phyloP scores from a whole-genome alignment of 1,140 invertebrate genomes.

The Heliconius nattereri region DNA sequence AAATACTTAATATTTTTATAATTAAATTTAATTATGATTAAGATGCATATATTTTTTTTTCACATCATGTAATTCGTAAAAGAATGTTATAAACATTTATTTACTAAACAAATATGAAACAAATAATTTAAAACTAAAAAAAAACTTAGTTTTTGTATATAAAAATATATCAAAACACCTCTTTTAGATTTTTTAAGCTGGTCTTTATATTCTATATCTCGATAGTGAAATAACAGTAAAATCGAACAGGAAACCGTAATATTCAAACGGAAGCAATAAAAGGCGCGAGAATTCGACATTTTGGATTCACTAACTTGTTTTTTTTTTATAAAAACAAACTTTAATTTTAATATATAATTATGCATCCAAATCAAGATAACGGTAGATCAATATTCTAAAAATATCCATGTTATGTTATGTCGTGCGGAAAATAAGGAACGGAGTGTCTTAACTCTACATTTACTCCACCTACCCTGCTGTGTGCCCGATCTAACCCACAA shows the following conservation, averaged over 20 bases:
- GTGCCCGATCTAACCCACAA: too few relatives aligned
- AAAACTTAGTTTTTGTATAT: too few relatives aligned
- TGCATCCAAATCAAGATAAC: neutral
- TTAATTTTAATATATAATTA: constrained; percentile 6
- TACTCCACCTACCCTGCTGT: too few relatives aligned
- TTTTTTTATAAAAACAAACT: constrained; percentile 6
- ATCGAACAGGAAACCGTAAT: constrained; percentile 31
- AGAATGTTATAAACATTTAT: too few relatives aligned
- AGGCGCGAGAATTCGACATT: constrained; percentile 17
- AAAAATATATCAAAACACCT: neutral
- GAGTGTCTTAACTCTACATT: too few relatives aligned
- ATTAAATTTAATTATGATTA: too few relatives aligned
- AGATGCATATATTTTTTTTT: too few relatives aligned
- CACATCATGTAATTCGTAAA: too few relatives aligned
- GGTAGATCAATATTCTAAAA: neutral
- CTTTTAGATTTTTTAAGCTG: neutral
- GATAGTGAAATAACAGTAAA: constrained; percentile 19
- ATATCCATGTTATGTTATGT: neutral
- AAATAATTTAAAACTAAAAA: neutral
- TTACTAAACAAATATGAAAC: neutral
- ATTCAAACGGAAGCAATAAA: constrained; percentile 30
- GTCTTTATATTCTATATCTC: neutral
- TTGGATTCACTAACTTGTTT: constrained; percentile 3
- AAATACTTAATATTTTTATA: too few relatives aligned
- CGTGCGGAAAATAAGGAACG: too few relatives aligned